Percentiles rank a stretch among this genome's conserved stretches.
These are phyloP conservation scores for Lacanobia wlatinum DNA, from an alignment of 2,888 invertebrate genomes.

Conservation along the genomic window DNA sequence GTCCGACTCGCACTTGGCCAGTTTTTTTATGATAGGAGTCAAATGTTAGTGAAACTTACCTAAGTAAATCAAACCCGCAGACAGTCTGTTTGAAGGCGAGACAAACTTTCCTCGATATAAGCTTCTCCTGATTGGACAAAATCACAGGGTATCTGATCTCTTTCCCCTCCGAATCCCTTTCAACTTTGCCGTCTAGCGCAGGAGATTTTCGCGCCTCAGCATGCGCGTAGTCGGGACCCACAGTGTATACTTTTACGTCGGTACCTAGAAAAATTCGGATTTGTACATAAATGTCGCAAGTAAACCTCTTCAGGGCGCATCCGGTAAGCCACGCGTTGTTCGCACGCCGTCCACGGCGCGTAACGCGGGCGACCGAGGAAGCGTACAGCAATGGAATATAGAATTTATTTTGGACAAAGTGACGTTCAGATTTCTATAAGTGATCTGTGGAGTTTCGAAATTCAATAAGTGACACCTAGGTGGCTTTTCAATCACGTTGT, in stretches of 20 bases:
- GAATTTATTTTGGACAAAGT: slow-evolving; percentile 5
- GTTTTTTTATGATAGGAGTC: slow-evolving; percentile 5
- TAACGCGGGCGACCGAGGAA: slow-evolving; percentile 38
- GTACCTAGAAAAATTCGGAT: slow-evolving; percentile 87
- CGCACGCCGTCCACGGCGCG: slow-evolving; percentile 47
- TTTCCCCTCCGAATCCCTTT: slow-evolving; percentile 99
- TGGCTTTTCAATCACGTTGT: slow-evolving; percentile 18
- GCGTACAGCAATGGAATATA: slow-evolving; percentile 24
- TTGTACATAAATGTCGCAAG: slow-evolving; percentile 30
- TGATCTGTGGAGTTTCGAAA: slow-evolving; percentile 21
- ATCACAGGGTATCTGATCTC: slow-evolving; percentile 99
- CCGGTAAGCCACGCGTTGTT: slow-evolving; percentile 50
- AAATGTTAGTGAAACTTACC: slow-evolving; percentile 84
- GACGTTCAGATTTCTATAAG: slow-evolving; percentile 18
- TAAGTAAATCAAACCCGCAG: slow-evolving; percentile 99
- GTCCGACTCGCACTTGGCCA: too few relatives aligned
- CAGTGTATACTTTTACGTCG: slow-evolving; percentile 97
- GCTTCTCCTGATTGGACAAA: slow-evolving; percentile 98
- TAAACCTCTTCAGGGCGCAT: slow-evolving; percentile 26
- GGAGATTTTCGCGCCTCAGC: slow-evolving; percentile 99
- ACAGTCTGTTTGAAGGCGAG: slow-evolving; percentile 99
- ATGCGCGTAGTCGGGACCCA: slow-evolving; percentile 99
- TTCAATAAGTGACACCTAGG: slow-evolving; percentile 22
- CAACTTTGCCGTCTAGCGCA: slow-evolving; percentile 99
- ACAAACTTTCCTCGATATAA: slow-evolving; percentile 99